phyloP scores from a whole-genome alignment of 2,113 vertebrate genomes.

The Istiophorus platypterus region DNA sequence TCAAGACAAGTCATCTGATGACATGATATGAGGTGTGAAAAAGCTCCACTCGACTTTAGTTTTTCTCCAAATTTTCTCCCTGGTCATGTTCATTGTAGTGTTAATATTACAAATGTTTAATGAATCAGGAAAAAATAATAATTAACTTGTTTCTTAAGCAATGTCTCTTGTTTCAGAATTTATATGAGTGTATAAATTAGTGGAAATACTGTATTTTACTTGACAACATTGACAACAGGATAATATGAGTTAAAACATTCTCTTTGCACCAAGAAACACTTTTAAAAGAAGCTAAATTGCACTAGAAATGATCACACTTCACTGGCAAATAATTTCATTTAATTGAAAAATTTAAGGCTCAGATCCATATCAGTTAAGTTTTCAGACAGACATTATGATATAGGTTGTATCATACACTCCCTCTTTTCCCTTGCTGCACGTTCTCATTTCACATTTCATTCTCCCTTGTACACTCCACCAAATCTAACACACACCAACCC shows the following conservation, averaged over 20 bases:
- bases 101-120: no score
- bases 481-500: slow-evolving; percentile 37
- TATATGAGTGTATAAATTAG: no score
- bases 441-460: slow-evolving; percentile 37
- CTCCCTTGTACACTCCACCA: slow-evolving; percentile 27
- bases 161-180: no score
- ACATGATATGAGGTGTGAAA: no score
- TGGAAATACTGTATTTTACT: neutral
- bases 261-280: neutral
- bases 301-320: neutral
- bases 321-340: neutral
- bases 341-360: neutral
- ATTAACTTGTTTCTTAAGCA: no score
- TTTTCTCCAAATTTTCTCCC: neutral
- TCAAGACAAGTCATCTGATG: neutral
- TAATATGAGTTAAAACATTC: neutral
- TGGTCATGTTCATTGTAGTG: neutral
- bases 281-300: neutral
- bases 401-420: neutral
- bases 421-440: slow-evolving; percentile 23
- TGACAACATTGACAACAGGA: neutral
- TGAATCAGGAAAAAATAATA: neutral
- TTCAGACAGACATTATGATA: slow-evolving; percentile 2
- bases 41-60: neutral
- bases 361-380: neutral